phyloP scores from a whole-genome alignment of 2,797 vertebrate genomes.

The Simalia tracyae region DNA sequence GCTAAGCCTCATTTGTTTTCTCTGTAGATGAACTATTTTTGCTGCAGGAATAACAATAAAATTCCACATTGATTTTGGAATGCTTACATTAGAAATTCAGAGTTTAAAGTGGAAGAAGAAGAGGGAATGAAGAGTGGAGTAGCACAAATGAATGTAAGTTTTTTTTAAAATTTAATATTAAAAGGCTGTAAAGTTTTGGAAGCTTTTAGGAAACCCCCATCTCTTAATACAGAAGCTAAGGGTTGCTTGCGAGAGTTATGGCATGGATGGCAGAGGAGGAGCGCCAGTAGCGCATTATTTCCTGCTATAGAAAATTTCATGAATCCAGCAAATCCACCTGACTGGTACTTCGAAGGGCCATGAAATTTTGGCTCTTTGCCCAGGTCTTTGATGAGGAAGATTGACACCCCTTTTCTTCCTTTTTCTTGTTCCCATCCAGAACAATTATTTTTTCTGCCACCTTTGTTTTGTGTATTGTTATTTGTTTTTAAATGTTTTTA shows the following conservation, averaged over 20 bases:
- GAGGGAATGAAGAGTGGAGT: constrained; percentile 76
- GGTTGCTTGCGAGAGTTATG: too few relatives aligned
- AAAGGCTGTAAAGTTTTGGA: neutral
- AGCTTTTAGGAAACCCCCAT: neutral
- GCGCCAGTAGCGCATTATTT: too few relatives aligned
- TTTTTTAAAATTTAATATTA: neutral
- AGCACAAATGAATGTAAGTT: constrained; percentile 76
- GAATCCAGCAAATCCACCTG: neutral
- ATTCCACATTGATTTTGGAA: constrained; percentile 35
- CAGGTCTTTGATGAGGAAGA: neutral
- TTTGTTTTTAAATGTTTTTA: neutral
- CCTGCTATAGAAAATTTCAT: neutral
- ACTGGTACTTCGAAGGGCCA: neutral
- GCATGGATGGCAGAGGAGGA: too few relatives aligned
- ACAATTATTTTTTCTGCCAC: neutral
- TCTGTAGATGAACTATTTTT: constrained; percentile 58
- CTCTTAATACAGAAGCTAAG: neutral
- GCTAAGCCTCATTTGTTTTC: neutral
- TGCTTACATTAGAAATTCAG: neutral
- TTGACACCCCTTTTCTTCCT: neutral
- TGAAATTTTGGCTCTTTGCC: neutral
- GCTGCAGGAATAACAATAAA: constrained; percentile 1
- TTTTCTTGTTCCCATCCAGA: neutral
- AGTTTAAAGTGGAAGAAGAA: constrained; percentile 5
- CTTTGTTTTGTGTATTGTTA: neutral